A percentile compares a stretch with the other conserved stretches of the same genome.
Conservation (phyloP, 2,888 invertebrate genomes). For the Argyresthia goedartella region DNA sequence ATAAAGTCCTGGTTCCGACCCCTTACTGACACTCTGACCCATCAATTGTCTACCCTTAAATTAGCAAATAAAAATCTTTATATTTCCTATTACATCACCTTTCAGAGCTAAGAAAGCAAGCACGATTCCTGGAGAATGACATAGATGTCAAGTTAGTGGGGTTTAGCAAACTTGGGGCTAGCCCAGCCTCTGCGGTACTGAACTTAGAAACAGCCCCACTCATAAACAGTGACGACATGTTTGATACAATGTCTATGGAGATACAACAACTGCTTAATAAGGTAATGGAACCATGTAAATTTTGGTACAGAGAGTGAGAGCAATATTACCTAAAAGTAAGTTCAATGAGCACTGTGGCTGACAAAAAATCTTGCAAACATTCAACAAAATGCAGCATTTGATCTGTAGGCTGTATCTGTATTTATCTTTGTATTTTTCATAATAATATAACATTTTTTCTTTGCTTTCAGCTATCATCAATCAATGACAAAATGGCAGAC, state of each 20-base stretch:
- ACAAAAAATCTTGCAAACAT: no score
- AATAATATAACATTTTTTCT: neutral
- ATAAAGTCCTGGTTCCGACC: no score
- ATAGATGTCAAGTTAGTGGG: conserved; percentile 96
- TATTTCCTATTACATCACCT: conserved; percentile 8
- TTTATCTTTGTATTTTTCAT: no score
- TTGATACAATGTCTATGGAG: conserved; percentile 93
- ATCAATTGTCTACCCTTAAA: no score
- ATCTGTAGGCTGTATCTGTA: no score
- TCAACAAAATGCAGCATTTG: no score
- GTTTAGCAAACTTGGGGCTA: conserved; percentile 93
- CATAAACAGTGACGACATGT: conserved; percentile 90
- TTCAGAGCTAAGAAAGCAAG: conserved; percentile 91
- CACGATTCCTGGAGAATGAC: conserved; percentile 94
- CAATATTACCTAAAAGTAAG: no score
- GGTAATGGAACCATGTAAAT: conserved; percentile 44
- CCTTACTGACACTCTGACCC: no score
- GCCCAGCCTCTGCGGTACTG: conserved; percentile 60
- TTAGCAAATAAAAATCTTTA: no score
- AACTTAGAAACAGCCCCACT: conserved; percentile 84
- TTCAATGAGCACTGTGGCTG: no score
- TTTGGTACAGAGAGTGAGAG: no score
- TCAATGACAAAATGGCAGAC: conserved; percentile 90
- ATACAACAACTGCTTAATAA: conserved; percentile 88
- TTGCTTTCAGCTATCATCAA: conserved; percentile 73